phyloP scores from a whole-genome alignment of 2,888 invertebrate genomes.

The Tetramorium bicarinatum region DNA sequence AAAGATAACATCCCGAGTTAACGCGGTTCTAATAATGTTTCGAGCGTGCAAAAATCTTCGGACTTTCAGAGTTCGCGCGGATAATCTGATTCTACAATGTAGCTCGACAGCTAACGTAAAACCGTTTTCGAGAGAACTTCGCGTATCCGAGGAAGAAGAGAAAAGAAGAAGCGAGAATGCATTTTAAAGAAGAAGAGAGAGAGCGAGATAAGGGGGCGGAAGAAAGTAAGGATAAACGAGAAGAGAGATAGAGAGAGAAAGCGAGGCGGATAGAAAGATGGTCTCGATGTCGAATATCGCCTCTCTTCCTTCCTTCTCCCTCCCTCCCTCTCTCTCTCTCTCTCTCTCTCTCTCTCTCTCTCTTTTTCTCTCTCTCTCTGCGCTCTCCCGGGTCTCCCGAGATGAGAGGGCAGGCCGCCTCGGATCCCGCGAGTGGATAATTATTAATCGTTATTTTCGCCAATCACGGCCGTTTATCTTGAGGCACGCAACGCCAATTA shows the following conservation, averaged over 20 bases:
- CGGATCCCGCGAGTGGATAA: slow-evolving; percentile 83
- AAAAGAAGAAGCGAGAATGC: neutral
- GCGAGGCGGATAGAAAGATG: slow-evolving; percentile 60
- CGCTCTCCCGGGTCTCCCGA: slow-evolving; percentile 66
- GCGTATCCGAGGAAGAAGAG: slow-evolving; percentile 5
- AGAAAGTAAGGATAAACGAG: slow-evolving; percentile 2
- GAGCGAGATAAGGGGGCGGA: neutral
- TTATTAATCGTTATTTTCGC: slow-evolving; percentile 86
- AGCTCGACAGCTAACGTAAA: slow-evolving; percentile 40
- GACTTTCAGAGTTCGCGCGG: slow-evolving; percentile 43
- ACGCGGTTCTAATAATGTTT: slow-evolving; percentile 37
- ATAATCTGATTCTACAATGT: slow-evolving; percentile 59
- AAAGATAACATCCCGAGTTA: slow-evolving; percentile 40
- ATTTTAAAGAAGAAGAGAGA: slow-evolving; percentile 31
- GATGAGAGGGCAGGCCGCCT: slow-evolving; percentile 82
- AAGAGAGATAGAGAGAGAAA: slow-evolving; percentile 18
- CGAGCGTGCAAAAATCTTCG: slow-evolving; percentile 15
- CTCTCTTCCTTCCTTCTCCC: slow-evolving; percentile 56
- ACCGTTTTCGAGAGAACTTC: slow-evolving; percentile 43
- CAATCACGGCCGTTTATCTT: slow-evolving; percentile 85
- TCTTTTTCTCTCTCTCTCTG: slow-evolving; percentile 37
- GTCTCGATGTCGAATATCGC: slow-evolving; percentile 63
- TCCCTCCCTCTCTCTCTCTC: slow-evolving; percentile 48
- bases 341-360: slow-evolving; percentile 47
- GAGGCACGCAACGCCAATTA: slow-evolving; percentile 85